Percentiles rank a stretch among this genome's conserved stretches.
Evolutionary conservation across 2,888 invertebrate genomes (phyloP).

Genomic region (Cryptocheilus praepositus): DNA sequence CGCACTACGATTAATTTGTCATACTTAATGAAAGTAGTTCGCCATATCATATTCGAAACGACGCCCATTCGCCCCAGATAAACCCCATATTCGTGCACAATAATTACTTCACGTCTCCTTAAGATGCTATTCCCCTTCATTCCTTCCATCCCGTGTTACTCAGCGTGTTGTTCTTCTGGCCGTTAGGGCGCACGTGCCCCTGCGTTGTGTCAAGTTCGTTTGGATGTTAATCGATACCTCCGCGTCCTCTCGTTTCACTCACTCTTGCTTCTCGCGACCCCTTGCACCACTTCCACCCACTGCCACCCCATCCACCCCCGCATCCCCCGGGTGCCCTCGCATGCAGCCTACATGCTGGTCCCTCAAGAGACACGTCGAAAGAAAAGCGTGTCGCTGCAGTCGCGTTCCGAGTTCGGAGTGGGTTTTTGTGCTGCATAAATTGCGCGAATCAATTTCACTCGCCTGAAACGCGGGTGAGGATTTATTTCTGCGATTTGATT

Average conservation of each 20-base stretch:
- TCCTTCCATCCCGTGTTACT: neutral
- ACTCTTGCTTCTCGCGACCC: constrained; percentile 16
- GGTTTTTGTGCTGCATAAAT: neutral
- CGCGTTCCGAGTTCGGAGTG: neutral
- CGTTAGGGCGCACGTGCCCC: constrained; percentile 25
- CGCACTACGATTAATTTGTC: too few species aligned
- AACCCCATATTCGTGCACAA: too few species aligned
- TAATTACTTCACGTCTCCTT: too few species aligned
- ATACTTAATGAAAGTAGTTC: too few species aligned
- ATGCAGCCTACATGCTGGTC: neutral
- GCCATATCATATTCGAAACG: too few species aligned
- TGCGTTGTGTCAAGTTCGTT: constrained; percentile 46
- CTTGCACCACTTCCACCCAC: constrained; percentile 8
- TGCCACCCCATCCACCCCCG: constrained; percentile 5
- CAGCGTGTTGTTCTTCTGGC: neutral
- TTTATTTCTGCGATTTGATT: too few species aligned
- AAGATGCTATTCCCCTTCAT: too few species aligned
- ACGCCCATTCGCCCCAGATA: too few species aligned
- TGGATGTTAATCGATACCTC: constrained; percentile 46
- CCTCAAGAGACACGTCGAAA: neutral
- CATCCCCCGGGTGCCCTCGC: constrained; percentile 17
- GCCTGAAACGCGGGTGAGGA: too few species aligned
- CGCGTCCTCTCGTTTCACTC: constrained; percentile 34
- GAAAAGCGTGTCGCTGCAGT: neutral
- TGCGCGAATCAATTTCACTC: too few species aligned